phyloP scores from a whole-genome alignment of 2,888 invertebrate species.

The Atherix ibis region DNA sequence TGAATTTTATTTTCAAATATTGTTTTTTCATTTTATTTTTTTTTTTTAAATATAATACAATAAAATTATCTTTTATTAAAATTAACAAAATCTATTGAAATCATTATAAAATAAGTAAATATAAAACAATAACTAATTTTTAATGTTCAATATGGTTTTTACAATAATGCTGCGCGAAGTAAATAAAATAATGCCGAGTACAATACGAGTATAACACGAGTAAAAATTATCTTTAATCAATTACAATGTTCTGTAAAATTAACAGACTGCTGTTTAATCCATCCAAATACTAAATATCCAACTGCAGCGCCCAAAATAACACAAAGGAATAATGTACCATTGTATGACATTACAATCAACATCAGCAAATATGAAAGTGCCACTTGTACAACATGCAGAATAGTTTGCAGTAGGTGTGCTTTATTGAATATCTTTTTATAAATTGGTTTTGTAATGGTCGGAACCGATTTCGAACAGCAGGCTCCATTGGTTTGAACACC shows the following conservation, averaged over 20 bases:
- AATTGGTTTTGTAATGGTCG: constrained; percentile 12
- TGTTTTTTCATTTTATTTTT: no score
- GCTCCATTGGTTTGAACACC: background rate
- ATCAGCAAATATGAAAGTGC: constrained; percentile 27
- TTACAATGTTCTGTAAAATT: constrained; percentile 26
- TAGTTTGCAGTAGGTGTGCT: constrained; percentile 22
- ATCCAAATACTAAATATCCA: constrained; percentile 30
- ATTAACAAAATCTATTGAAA: no score
- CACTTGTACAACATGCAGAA: constrained; percentile 25
- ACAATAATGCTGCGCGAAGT: no score
- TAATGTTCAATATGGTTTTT: no score
- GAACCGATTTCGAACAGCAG: constrained; percentile 11
- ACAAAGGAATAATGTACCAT: constrained; percentile 29
- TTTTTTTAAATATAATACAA: no score
- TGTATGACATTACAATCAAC: constrained; percentile 29
- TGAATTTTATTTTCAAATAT: no score
- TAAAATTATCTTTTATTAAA: no score
- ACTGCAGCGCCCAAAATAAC: constrained; percentile 24
- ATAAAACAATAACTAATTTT: no score
- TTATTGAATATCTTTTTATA: constrained; percentile 15
- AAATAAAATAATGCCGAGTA: background rate
- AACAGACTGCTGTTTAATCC: constrained; percentile 19
- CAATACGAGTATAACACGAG: no score
- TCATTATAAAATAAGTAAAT: no score
- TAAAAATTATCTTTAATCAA: no score